These are phyloP conservation scores for Grammomys surdaster DNA, from an alignment of 2,113 vertebrate species.

Conservation along the genomic window DNA sequence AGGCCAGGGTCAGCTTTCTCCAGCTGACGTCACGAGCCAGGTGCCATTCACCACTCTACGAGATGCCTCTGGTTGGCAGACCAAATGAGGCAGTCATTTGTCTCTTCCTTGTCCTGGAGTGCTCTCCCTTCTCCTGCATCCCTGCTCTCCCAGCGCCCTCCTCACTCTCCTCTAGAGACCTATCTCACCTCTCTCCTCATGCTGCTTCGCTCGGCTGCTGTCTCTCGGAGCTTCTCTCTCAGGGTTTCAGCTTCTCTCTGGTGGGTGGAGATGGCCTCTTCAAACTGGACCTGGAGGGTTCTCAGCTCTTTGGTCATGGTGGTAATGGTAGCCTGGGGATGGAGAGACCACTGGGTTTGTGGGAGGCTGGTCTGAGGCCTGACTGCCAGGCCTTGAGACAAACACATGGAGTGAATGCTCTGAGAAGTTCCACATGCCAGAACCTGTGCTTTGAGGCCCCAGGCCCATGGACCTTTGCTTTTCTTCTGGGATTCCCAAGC, in stretches of 20 bases:
- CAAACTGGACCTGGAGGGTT: slow-evolving; percentile 85
- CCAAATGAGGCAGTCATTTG: background rate
- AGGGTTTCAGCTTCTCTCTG: slow-evolving; percentile 83
- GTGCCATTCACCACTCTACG: background rate
- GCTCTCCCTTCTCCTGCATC: background rate
- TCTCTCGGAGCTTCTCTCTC: slow-evolving; percentile 84
- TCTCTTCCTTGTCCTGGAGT: no score
- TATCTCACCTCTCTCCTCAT: slow-evolving; percentile 16
- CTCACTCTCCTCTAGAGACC: background rate
- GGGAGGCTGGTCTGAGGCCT: fast-evolving
- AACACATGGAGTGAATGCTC: background rate
- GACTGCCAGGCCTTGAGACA: background rate
- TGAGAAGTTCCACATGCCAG: fast-evolving
- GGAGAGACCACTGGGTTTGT: fast-evolving
- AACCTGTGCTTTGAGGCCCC: background rate
- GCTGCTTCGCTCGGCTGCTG: slow-evolving; percentile 75
- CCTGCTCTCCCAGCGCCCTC: fast-evolving
- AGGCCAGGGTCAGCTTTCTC: background rate
- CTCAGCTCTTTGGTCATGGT: slow-evolving; percentile 81
- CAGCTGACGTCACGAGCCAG: background rate
- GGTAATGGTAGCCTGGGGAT: slow-evolving; percentile 79
- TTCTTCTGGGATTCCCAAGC: background rate
- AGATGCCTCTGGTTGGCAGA: background rate
- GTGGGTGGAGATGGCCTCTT: slow-evolving; percentile 84
- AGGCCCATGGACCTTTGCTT: background rate